Evolutionary conservation across 2,113 vertebrate species (phyloP), one percentile per base, ranked within the genome.

Genomic region (Ariopsis seemanni): DNA sequence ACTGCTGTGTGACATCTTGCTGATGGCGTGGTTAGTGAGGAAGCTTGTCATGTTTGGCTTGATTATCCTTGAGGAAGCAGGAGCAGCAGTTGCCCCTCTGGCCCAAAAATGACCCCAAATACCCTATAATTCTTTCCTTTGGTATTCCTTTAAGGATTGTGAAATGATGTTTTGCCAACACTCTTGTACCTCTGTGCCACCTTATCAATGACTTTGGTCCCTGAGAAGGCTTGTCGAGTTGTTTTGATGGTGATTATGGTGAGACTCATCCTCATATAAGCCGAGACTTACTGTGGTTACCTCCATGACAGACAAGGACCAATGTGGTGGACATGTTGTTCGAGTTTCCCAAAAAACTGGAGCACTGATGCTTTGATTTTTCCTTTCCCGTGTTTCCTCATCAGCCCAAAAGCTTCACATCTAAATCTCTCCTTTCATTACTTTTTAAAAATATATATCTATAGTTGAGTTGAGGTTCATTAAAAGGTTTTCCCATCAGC

Each of bases 401-500:
- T 22, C 18, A 50, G 42, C 42, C 20, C 48, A 22, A 12, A 50
- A 52, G 42, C 22, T 6, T 25, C 4, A 17, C 22, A 50, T 75
- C 9, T 10, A 75, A 25, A 25, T 27, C 42, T 52, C 48, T 52
- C 42, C 48, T 75, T 75, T 52, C 48, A 52, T 12, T 27, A 8
- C n/a, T 58, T 57, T 58, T 42, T 42, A 42, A 42, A 42, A 42
- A 42, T 42, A 42, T 42, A 42, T 4, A 2, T 58, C 20, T 15
- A 58, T 20, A 25, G 52, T 80, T 80, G 8, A 30, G n/a, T 18
- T 58, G 7, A 1, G 15, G 53, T 60, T 90, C 87, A 89, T 89
- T 90, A 88, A 88, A 87, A 85, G 18, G 52, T 87, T 48, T 78
- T 15, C 42, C 74, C 62, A 86, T 83, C 84, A 82, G 48, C 63